phyloP scores from a whole-genome alignment of 2,113 vertebrate genomes.

The Anas platyrhynchos region DNA sequence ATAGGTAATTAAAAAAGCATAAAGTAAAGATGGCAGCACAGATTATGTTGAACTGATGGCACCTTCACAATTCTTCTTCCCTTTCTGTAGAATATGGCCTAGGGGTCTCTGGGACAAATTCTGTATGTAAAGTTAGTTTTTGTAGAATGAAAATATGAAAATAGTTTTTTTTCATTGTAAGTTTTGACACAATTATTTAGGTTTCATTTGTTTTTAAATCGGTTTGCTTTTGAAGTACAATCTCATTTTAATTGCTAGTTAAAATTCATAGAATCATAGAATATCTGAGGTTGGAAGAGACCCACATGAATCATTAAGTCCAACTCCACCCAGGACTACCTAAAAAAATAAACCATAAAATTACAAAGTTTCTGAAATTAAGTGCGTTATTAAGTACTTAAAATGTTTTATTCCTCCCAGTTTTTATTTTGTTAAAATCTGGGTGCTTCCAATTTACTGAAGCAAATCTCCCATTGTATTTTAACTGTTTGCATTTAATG shows the following conservation, averaged over 20 bases:
- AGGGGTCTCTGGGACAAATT: neutral
- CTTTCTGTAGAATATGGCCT: neutral
- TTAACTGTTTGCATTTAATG: neutral
- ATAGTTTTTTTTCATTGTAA: neutral
- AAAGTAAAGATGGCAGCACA: neutral
- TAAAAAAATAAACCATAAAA: neutral
- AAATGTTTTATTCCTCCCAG: neutral
- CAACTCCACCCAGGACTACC: neutral
- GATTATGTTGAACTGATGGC: neutral
- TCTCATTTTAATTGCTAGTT: neutral
- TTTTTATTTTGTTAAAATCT: neutral
- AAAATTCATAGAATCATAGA: neutral
- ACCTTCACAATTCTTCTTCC: neutral
- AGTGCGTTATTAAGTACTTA: neutral
- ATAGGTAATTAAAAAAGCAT: slow-evolving; percentile 63
- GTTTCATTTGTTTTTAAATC: neutral
- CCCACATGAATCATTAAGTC: neutral
- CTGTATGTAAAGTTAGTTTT: neutral
- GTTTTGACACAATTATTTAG: neutral
- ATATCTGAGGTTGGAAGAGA: neutral
- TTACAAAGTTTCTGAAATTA: neutral
- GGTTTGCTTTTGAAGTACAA: neutral
- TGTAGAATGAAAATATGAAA: neutral
- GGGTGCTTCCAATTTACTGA: neutral
- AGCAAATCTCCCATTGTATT: neutral